phyloP scores from a whole-genome alignment of 2,888 invertebrate species.

The Leptopilina syphax region DNA sequence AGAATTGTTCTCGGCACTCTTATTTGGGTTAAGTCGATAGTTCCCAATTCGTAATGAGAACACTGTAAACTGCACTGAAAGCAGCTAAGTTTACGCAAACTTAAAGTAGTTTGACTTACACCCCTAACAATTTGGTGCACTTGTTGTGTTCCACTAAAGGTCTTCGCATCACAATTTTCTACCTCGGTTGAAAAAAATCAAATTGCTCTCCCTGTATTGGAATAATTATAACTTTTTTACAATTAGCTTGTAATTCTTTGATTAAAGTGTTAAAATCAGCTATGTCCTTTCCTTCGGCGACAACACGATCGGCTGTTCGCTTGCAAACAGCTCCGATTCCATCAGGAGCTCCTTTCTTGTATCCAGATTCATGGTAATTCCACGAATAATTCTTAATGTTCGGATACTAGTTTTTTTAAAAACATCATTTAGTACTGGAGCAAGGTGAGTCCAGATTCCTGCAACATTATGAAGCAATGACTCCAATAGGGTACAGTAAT shows the following conservation, averaged over 20 bases:
- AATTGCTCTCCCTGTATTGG: not conserved
- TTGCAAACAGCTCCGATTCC: slow-evolving; percentile 26
- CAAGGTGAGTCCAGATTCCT: slow-evolving; percentile 42
- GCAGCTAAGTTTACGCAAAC: not conserved
- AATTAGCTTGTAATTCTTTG: not conserved
- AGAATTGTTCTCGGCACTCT: not conserved
- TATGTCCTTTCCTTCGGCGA: slow-evolving; percentile 44
- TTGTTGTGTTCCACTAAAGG: not conserved
- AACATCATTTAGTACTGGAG: slow-evolving; percentile 14
- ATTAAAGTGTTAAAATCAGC: slow-evolving; percentile 31
- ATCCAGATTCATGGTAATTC: not conserved
- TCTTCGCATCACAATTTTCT: not conserved
- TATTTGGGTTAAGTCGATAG: not conserved
- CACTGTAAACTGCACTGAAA: not conserved
- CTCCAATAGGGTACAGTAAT: slow-evolving; percentile 36
- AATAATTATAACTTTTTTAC: not conserved
- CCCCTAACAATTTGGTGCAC: not conserved
- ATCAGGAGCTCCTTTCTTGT: slow-evolving; percentile 12
- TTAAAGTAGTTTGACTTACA: not conserved
- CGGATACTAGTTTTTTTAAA: slow-evolving; percentile 14
- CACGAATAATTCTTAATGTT: slow-evolving; percentile 27
- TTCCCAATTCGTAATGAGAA: not conserved
- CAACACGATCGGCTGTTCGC: slow-evolving; percentile 44
- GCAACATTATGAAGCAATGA: slow-evolving; percentile 40
- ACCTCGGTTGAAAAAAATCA: not conserved